Base-by-base conservation (phyloP, 1,140 invertebrate genomes). In the Dendroctonus ponderosae region DNA sequence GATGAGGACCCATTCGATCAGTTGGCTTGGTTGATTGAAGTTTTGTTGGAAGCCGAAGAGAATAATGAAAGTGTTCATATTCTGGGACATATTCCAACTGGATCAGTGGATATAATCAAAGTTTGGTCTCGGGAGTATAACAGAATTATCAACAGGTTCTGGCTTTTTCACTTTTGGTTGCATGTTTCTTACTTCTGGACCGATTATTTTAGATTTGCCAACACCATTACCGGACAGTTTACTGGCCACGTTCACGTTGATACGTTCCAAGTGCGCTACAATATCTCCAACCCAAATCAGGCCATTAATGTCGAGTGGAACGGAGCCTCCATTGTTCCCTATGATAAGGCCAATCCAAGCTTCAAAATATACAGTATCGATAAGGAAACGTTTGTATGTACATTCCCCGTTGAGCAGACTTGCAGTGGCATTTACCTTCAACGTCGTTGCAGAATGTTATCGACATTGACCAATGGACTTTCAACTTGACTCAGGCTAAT, bases 201-300 rank as follows among this genome's bases (percentile, higher is more conserved):
- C 5, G n/a, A 7, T 68, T 64, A 50, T 79, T 80, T 62, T 70
- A 87, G 73, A 69, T 74, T 73, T 57, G 46, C 69, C 3, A 77
- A 84, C 39, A 91, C 86, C 2, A 89, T 93, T 39, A 79, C 80
- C 0, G 91, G 82, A 5, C 88, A 92, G 75, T 94, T 92, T 76
- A 91, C 89, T 71, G 91, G 91, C 0, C 92, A 94, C 72, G 87
- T 87, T 5, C 92, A 94, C 72, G 84, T 82, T 11, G 91, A 93
- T 71, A 87, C 90, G 71, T 83, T 92, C 57, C 82, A 84, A 50
- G 78, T 93, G 37, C 86, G 85, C 77, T 91, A 89, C 71, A 78
- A 85, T 26, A 78, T 78, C 11, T 75, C 73, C 0, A 50, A 70
- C 15, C 52, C 57, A 0, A 60, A 37, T 41, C 75, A 75, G 52